Conservation (phyloP, 2,113 vertebrate genomes). For the Pomatostomus ruficeps region DNA sequence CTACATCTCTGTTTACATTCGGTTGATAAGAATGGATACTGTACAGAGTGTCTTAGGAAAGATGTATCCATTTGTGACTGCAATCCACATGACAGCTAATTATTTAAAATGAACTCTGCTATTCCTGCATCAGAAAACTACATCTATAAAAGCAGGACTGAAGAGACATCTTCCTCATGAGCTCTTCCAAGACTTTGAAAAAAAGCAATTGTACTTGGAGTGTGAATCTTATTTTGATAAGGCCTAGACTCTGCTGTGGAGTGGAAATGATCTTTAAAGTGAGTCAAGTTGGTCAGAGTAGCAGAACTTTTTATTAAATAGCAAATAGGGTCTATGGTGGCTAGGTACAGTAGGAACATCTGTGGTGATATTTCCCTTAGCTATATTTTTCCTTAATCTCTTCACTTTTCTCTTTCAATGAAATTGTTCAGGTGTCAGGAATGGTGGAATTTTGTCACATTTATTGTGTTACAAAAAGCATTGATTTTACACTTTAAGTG, state of each 20-base stretch:
- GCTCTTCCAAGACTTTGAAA: neutral
- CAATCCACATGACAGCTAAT: neutral
- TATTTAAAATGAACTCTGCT: constrained; percentile 18
- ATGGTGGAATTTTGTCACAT: neutral
- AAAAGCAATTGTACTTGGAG: neutral
- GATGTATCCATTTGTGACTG: neutral
- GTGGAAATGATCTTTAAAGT: neutral
- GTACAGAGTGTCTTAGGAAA: constrained; percentile 1
- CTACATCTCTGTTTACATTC: constrained; percentile 30
- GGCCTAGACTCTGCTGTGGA: neutral
- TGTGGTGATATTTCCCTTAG: neutral
- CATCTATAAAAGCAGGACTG: neutral
- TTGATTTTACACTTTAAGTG: constrained; percentile 7
- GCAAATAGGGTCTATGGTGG: neutral
- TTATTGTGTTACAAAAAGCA: neutral
- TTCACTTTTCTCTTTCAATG: neutral
- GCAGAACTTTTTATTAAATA: neutral
- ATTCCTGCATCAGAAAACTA: neutral
- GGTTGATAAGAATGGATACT: constrained; percentile 21
- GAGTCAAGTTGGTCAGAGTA: neutral
- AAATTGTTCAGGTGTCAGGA: neutral
- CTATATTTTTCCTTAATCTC: neutral
- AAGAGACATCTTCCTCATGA: neutral
- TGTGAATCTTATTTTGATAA: neutral
- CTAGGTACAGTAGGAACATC: neutral